Evolutionary conservation across 53 echinoderm and acorn worm species (phyloP).

Genomic region (Echinometra lucunter): DNA sequence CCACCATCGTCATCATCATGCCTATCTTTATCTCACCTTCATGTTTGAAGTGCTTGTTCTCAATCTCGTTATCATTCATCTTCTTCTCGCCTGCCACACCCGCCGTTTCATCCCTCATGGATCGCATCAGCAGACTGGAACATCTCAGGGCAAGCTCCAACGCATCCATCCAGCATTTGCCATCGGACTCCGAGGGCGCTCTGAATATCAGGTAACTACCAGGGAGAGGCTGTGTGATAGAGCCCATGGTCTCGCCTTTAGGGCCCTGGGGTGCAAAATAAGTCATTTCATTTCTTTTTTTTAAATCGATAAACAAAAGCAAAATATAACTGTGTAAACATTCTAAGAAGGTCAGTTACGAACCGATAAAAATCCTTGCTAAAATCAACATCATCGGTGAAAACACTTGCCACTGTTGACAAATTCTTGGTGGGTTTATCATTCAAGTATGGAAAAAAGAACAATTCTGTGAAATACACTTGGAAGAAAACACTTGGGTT

Average conservation of each 20-base stretch:
- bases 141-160: slow-evolving; percentile 94
- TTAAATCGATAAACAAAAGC: no score
- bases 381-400: no score
- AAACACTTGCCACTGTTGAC: no score
- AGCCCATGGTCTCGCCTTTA: slow-evolving; percentile 96
- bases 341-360: no score
- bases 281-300: no score
- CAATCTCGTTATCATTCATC: slow-evolving; percentile 92
- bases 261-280: slow-evolving; percentile 80
- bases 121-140: slow-evolving; percentile 87
- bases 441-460: no score
- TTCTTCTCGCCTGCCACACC: slow-evolving; percentile 65
- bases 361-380: no score
- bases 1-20: not conserved
- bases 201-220: slow-evolving; percentile 95
- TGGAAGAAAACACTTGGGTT: no score
- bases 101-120: slow-evolving; percentile 74
- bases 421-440: no score
- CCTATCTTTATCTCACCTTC: no score
- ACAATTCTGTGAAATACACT: no score
- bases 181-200: slow-evolving; percentile 90
- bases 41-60: slow-evolving; percentile 93
- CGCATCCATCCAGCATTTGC: slow-evolving; percentile 98
- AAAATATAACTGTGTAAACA: no score
- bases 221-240: slow-evolving; percentile 93